These are phyloP conservation scores for Phylloscopus trochilus DNA, from an alignment of 2,113 vertebrate species.

Conservation along the genomic window DNA sequence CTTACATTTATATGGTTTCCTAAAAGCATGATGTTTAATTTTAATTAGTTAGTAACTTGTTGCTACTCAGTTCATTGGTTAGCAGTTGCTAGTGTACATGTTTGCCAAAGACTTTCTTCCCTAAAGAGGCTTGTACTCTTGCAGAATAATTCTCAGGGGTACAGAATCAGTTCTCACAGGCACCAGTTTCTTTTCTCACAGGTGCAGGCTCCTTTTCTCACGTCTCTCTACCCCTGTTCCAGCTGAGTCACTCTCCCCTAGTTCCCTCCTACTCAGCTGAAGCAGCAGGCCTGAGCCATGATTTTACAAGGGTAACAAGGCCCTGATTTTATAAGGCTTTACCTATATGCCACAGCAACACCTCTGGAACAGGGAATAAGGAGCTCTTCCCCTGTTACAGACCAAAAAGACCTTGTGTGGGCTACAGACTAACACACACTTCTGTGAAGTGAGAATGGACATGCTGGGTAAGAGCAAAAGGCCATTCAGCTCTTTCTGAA, in stretches of 20 bases:
- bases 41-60: background rate
- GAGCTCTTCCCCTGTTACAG: background rate
- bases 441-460: background rate
- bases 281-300: background rate
- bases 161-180: background rate
- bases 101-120: background rate
- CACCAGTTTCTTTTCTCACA: background rate
- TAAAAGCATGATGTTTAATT: background rate
- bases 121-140: background rate
- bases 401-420: background rate
- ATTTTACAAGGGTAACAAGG: background rate
- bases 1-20: background rate
- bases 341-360: background rate
- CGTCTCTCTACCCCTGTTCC: background rate
- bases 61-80: background rate
- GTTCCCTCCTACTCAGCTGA: background rate
- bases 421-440: background rate
- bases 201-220: background rate
- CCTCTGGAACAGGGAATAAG: background rate
- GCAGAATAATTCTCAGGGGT: background rate
- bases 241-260: background rate
- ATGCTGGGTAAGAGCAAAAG: background rate
- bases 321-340: background rate
- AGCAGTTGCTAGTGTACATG: background rate
- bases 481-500: background rate